Conservation (phyloP, 1,140 invertebrate species). For the Paramacrobiotus metropolitanus region DNA sequence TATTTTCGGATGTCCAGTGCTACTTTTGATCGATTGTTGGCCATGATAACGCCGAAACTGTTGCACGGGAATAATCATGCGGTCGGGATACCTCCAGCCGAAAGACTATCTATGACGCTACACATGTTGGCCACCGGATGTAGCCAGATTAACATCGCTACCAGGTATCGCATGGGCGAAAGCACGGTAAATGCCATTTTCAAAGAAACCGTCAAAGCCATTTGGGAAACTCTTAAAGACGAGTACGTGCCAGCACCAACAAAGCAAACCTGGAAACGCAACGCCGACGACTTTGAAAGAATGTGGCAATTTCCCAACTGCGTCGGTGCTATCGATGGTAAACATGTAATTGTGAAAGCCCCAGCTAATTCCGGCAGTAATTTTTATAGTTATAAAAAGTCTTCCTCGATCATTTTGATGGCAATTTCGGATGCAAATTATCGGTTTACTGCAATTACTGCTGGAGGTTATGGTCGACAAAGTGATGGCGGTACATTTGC, state of each 20-base stretch:
- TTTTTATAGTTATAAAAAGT: conserved; percentile 13
- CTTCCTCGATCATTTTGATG: conserved; percentile 11
- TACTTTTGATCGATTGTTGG: background rate
- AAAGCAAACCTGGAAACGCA: conserved; percentile 12
- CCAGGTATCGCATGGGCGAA: background rate
- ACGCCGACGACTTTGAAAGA: conserved; percentile 11
- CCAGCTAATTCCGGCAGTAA: conserved; percentile 8
- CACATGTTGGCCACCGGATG: background rate
- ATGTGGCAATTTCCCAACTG: conserved; percentile 14
- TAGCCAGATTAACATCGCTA: background rate
- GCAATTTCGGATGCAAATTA: conserved; percentile 12
- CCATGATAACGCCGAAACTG: background rate
- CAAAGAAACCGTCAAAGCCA: background rate
- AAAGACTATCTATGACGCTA: background rate
- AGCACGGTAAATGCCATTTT: background rate
- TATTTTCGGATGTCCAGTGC: background rate
- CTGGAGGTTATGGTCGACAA: no score
- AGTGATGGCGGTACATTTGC: conserved; percentile 10
- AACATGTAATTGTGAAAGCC: no score
- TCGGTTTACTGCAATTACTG: conserved; percentile 11
- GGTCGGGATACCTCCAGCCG: background rate
- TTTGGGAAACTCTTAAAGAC: background rate
- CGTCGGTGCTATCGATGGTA: no score
- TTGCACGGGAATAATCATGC: background rate
- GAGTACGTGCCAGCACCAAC: background rate